A percentile compares a stretch with the other conserved stretches of the same genome.
Evolutionary conservation across 1,140 invertebrate genomes (phyloP).

Genomic region (Caenorhabditis brenneri): DNA sequence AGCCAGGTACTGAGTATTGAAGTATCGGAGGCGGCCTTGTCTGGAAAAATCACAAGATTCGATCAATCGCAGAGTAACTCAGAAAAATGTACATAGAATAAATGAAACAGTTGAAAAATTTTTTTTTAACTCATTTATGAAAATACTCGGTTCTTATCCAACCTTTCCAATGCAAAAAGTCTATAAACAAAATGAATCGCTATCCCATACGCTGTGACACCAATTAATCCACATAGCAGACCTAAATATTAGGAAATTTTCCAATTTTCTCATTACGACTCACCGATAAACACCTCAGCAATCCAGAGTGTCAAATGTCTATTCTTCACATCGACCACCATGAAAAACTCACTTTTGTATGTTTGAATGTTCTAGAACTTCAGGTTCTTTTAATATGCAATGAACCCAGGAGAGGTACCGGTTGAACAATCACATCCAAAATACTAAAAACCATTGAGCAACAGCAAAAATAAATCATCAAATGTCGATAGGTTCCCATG

Average conservation of each 20-base stretch:
- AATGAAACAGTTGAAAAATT: no score
- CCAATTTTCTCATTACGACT: not conserved
- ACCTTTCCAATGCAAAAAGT: not conserved
- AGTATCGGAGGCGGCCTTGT: not conserved
- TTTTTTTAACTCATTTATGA: no score
- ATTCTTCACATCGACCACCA: not conserved
- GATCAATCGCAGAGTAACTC: no score
- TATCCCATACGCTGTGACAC: not conserved
- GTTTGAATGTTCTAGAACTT: not conserved
- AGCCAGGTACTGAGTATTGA: not conserved
- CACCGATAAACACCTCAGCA: not conserved
- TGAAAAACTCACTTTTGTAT: constrained; percentile 16
- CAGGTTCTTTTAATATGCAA: no score
- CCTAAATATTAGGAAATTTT: not conserved
- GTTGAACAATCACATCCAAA: not conserved
- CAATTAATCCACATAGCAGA: not conserved
- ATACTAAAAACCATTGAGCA: not conserved
- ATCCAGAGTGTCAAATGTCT: not conserved
- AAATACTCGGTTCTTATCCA: no score
- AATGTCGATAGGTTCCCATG: not conserved
- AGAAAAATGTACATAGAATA: no score
- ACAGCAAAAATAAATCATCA: not conserved
- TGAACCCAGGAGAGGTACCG: not conserved
- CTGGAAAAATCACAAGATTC: not conserved
- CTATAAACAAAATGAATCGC: constrained; percentile 11